Conservation (phyloP, 2,888 invertebrate species). For the Quadroppia sp. region DNA sequence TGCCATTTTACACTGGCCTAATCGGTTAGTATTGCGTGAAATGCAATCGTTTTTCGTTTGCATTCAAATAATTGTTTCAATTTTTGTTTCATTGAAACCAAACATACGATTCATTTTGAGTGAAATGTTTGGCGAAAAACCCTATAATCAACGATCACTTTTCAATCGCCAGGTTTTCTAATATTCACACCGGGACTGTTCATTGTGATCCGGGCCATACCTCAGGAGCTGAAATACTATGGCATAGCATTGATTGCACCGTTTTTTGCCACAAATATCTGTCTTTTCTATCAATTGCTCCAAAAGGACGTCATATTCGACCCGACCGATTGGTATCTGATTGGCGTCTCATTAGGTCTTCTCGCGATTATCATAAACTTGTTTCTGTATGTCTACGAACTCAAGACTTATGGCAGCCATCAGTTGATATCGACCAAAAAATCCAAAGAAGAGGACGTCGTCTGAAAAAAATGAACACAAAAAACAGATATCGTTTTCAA, state of each 20-base stretch:
- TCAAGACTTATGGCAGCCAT: conserved; percentile 12
- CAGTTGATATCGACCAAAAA: conserved; percentile 6
- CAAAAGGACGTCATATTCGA: conserved; percentile 5
- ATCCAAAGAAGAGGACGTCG: neutral
- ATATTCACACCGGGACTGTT: conserved; percentile 31
- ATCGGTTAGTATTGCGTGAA: conserved; percentile 2
- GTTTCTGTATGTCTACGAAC: conserved; percentile 23
- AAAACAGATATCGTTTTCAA: too few relatives aligned
- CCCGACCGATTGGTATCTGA: conserved; percentile 29
- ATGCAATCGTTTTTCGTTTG: neutral
- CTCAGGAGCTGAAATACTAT: conserved; percentile 15
- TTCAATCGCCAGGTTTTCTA: conserved; percentile 2
- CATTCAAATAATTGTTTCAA: neutral
- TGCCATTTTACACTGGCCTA: conserved; percentile 5
- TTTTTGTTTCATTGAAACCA: too few relatives aligned
- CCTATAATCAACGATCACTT: neutral
- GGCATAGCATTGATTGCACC: conserved; percentile 14
- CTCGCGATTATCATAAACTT: conserved; percentile 24
- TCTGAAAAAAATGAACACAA: neutral
- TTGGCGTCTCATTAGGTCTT: conserved; percentile 7
- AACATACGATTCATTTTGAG: too few relatives aligned
- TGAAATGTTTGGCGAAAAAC: too few relatives aligned
- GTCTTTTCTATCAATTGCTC: conserved; percentile 10
- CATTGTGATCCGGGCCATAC: conserved; percentile 26
- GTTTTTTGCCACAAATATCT: neutral